Percentiles rank a stretch among this genome's conserved stretches.
phyloP scores from a whole-genome alignment of 1,140 invertebrate species.

The Papilio polyxenes region DNA sequence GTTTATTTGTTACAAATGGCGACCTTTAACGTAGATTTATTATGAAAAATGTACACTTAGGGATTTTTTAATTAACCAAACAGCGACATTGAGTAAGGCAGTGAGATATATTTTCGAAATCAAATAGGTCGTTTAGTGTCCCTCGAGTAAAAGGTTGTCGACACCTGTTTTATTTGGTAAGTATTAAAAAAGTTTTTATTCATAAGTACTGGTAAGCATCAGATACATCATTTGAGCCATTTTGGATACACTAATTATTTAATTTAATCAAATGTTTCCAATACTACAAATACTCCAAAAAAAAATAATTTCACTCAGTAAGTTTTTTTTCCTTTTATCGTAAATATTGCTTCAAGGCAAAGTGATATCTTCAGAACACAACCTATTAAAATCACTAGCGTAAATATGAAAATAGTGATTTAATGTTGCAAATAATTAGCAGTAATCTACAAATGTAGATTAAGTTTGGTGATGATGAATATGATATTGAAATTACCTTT shows the following conservation, averaged over 20 bases:
- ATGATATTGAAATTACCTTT: not conserved
- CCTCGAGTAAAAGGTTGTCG: not conserved
- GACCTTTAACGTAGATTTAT: too few species aligned
- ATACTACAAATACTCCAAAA: not conserved
- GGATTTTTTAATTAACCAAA: too few species aligned
- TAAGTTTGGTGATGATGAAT: not conserved
- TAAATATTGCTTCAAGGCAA: not conserved
- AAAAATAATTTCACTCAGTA: not conserved
- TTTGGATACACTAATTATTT: conserved; percentile 26
- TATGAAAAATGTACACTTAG: too few species aligned
- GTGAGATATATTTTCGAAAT: not conserved
- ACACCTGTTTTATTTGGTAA: conserved; percentile 24
- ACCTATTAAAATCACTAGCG: not conserved
- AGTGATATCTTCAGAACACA: not conserved
- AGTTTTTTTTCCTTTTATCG: not conserved
- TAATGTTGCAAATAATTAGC: not conserved
- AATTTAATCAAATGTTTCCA: conserved; percentile 10
- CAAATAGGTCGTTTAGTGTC: not conserved
- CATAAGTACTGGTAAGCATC: conserved; percentile 49
- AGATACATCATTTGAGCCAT: conserved; percentile 45
- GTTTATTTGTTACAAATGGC: too few species aligned
- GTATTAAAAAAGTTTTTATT: conserved; percentile 45
- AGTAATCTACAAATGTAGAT: not conserved
- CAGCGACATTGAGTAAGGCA: not conserved
- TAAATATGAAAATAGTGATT: not conserved